Evolutionary conservation across 2,113 vertebrate genomes (phyloP).

Genomic region (Heterotilapia buettikoferi): DNA sequence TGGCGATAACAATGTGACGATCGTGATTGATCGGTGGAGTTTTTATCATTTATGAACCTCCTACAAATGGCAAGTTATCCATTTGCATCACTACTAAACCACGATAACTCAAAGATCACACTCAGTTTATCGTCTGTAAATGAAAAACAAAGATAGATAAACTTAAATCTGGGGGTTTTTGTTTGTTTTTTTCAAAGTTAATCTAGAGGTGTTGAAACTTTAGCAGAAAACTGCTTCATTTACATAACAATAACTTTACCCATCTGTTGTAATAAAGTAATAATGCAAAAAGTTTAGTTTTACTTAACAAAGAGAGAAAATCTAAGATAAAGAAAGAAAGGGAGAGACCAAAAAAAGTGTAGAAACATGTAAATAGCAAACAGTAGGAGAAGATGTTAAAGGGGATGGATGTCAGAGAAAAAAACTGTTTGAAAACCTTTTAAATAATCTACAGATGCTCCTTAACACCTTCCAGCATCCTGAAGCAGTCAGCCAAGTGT

Average conservation of each 20-base stretch:
- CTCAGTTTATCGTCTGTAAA: neutral
- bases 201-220: neutral
- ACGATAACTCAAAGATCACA: neutral
- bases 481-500: neutral
- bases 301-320: neutral
- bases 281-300: neutral
- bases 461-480: conserved; percentile 32
- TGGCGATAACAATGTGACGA: neutral
- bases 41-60: neutral
- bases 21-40: neutral
- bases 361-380: neutral
- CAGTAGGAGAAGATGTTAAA: neutral
- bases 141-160: accelerated
- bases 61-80: neutral
- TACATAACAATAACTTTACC: neutral
- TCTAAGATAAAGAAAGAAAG: neutral
- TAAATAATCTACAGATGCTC: conserved; percentile 18
- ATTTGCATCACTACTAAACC: neutral
- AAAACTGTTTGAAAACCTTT: neutral
- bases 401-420: neutral
- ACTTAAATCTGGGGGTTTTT: neutral
- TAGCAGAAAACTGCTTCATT: neutral
- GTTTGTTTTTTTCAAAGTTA: neutral
- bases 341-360: neutral
- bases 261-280: neutral